Conservation (phyloP, 2,888 invertebrate genomes). For the Leptogaster cylindrica region DNA sequence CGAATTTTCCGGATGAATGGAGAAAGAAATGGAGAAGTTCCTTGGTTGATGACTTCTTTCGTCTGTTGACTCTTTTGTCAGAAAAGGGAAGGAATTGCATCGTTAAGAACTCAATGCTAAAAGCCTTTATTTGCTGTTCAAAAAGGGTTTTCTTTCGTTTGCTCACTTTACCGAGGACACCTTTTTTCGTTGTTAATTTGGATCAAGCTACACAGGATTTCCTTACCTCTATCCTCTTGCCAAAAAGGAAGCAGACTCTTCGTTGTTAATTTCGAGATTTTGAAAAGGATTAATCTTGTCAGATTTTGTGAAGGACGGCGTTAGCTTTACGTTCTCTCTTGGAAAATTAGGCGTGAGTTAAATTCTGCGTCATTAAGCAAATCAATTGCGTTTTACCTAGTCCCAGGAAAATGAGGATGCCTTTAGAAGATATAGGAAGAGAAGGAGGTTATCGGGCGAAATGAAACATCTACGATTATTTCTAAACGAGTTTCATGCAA, state of each 20-base stretch:
- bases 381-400: too few species aligned
- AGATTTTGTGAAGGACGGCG: conserved; percentile 32
- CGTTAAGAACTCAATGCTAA: too few species aligned
- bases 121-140: too few species aligned
- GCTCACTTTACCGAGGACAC: too few species aligned
- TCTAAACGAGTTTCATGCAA: conserved; percentile 13
- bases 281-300: conserved; percentile 14
- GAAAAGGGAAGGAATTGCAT: too few species aligned
- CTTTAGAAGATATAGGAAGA: too few species aligned
- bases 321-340: conserved; percentile 16
- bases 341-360: conserved; percentile 1
- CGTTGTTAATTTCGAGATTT: conserved; percentile 32
- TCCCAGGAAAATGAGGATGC: too few species aligned
- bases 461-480: conserved; percentile 1
- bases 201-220: too few species aligned
- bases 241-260: conserved; percentile 32
- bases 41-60: background rate
- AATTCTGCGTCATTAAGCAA: conserved; percentile 13
- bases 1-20: conserved; percentile 5
- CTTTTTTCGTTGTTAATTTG: too few species aligned
- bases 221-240: too few species aligned
- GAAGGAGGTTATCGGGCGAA: conserved; percentile 3
- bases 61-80: too few species aligned
- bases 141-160: too few species aligned
- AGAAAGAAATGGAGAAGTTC: background rate